These are phyloP conservation scores for Phenacoccus solenopsis DNA, from an alignment of 1,140 invertebrate genomes.

Conservation along the genomic window DNA sequence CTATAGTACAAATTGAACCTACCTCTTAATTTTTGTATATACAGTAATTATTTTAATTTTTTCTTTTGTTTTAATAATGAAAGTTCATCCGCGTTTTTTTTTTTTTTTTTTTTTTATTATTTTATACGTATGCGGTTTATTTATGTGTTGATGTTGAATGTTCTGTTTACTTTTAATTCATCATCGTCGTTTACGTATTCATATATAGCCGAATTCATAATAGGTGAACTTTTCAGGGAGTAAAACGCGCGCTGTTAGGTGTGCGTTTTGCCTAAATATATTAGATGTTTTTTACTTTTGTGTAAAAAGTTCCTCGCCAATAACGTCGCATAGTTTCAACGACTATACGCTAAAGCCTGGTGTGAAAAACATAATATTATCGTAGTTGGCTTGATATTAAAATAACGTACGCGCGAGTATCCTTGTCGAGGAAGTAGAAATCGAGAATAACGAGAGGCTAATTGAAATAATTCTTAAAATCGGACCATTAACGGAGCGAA, in stretches of 20 bases:
- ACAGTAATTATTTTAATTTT: not conserved
- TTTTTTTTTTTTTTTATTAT: not conserved
- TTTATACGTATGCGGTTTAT: not conserved
- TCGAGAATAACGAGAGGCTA: not conserved
- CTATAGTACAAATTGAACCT: not conserved
- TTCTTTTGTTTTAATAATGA: not conserved
- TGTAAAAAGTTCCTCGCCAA: constrained; percentile 12
- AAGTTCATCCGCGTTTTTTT: not conserved
- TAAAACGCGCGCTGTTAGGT: not conserved
- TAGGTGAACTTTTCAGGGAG: not conserved
- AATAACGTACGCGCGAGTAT: too few species aligned
- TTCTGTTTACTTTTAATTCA: not conserved
- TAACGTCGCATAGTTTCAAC: not conserved
- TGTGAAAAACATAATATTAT: too few species aligned
- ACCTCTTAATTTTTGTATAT: not conserved
- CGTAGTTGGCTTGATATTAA: not conserved
- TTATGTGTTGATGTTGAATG: not conserved
- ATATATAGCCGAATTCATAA: not conserved
- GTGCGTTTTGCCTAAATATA: not conserved
- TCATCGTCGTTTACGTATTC: not conserved
- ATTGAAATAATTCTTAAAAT: not conserved
- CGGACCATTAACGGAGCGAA: not conserved
- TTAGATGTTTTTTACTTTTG: not conserved
- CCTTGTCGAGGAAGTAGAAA: not conserved
- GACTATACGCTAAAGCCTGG: too few species aligned